These are phyloP conservation scores for Hyphantria cunea DNA, from an alignment of 1,140 invertebrate genomes.

Conservation along the genomic window DNA sequence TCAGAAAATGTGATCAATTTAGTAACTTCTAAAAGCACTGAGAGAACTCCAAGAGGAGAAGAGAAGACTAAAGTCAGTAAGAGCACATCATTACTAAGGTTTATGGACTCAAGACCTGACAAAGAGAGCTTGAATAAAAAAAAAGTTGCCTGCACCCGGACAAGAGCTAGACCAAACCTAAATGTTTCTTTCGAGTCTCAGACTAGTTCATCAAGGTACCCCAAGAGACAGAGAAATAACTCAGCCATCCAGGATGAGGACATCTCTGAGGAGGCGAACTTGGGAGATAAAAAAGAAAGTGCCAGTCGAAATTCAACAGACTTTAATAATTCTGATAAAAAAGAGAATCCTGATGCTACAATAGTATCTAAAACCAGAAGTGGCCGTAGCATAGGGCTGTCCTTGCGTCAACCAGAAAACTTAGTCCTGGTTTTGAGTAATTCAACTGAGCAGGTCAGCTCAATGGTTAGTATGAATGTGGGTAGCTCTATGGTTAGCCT, in stretches of 20 bases:
- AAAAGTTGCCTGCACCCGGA: constrained; percentile 30
- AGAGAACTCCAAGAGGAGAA: constrained; percentile 27
- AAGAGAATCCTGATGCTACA: constrained; percentile 56
- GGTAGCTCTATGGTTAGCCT: constrained; percentile 50
- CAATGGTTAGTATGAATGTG: constrained; percentile 57
- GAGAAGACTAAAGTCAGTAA: constrained; percentile 43
- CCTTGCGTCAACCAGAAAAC: constrained; percentile 43
- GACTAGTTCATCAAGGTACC: constrained; percentile 62
- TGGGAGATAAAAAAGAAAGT: constrained; percentile 36
- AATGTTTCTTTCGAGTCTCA: constrained; percentile 60
- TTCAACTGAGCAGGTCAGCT: constrained; percentile 55
- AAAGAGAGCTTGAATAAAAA: constrained; percentile 34
- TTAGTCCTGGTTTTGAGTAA: constrained; percentile 53
- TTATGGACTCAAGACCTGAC: constrained; percentile 47
- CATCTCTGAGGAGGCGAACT: constrained; percentile 17
- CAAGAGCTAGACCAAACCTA: constrained; percentile 33
- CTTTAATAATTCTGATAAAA: constrained; percentile 46
- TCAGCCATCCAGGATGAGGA: constrained; percentile 18
- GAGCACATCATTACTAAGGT: constrained; percentile 62
- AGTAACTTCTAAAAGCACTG: constrained; percentile 52
- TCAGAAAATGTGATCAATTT: constrained; percentile 69
- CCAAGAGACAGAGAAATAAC: constrained; percentile 52
- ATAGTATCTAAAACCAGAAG: constrained; percentile 60
- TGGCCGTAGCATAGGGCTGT: constrained; percentile 48
- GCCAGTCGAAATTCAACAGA: constrained; percentile 37